Evolutionary conservation across 2,113 vertebrate species (phyloP).

Genomic region (Hystrix brachyura): DNA sequence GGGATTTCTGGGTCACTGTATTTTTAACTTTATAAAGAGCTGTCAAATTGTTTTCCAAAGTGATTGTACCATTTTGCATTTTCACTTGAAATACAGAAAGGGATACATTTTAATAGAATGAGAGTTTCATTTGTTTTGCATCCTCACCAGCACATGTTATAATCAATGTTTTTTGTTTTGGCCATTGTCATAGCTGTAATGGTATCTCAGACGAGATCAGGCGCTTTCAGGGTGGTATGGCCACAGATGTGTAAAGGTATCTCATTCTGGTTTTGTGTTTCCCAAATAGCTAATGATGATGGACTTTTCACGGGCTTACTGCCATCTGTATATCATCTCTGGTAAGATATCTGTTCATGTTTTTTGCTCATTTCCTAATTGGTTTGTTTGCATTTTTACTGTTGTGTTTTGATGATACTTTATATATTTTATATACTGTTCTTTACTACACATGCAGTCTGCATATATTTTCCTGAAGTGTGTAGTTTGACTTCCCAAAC

Average conservation of each 20-base stretch:
- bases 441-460: background rate
- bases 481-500: background rate
- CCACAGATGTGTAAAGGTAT: no score
- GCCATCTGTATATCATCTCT: background rate
- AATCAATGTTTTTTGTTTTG: background rate
- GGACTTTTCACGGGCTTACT: background rate
- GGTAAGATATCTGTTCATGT: background rate
- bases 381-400: no score
- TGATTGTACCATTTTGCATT: background rate
- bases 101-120: no score
- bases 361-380: background rate
- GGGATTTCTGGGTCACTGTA: background rate
- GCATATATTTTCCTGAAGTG: background rate
- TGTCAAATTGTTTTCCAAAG: background rate
- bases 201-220: background rate
- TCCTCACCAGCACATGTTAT: background rate
- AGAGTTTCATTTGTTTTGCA: background rate
- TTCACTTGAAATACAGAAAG: background rate
- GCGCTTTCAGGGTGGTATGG: no score
- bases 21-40: background rate
- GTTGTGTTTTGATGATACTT: background rate
- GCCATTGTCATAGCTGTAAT: background rate
- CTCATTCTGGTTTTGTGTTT: background rate
- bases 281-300: background rate
- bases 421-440: background rate